Base-by-base conservation (phyloP, 2,888 invertebrate species). In the Phoronis australis region DNA sequence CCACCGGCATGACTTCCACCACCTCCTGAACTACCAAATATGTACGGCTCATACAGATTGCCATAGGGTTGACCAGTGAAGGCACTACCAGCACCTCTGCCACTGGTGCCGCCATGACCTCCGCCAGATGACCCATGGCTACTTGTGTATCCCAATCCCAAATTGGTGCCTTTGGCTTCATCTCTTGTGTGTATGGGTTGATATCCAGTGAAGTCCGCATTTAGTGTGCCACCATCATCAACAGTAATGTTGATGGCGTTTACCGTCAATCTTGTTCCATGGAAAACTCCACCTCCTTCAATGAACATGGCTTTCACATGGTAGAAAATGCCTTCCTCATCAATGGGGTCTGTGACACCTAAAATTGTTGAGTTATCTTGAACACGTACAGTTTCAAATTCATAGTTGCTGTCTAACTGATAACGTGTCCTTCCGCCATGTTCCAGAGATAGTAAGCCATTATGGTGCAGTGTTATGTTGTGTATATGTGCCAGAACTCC, bases 61-160 rank as follows among this genome's bases (percentile, higher is more conserved):
- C 67, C 67, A 50, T 65, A 66, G 1, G 65, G 62, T 20, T 64
- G 62, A 3, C 67, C 67, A 6, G 65, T 64, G 1, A 52, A 40
- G 1, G 31, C 15, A 6, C 53, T 59, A 6, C 61, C 65, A 27
- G 45, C 54, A 1, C 67, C 65, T 31, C 55, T 45, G 2, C 67
- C 67, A 47, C 62, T 60, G 6, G 62, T 64, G 15, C 67, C 67
- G 41, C 67, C 67, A 53, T 68, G 60, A 0, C 64, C 62, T 12
- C 52, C 67, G 4, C 67, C 67, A 20, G 67, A 65, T 3, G 65
- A 64, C 3, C 67, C 67, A 20, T n/a, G 18, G 2, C 48, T 18
- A 45, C 49, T 47, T 2, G 56, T 56, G 5, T 31, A 42, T 12
- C 67, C 67, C 23, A 51, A 23, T 2, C 67, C 67, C 5, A 56